Conservation (phyloP, 1,140 invertebrate genomes). For the Leptopilina clavipes region DNA sequence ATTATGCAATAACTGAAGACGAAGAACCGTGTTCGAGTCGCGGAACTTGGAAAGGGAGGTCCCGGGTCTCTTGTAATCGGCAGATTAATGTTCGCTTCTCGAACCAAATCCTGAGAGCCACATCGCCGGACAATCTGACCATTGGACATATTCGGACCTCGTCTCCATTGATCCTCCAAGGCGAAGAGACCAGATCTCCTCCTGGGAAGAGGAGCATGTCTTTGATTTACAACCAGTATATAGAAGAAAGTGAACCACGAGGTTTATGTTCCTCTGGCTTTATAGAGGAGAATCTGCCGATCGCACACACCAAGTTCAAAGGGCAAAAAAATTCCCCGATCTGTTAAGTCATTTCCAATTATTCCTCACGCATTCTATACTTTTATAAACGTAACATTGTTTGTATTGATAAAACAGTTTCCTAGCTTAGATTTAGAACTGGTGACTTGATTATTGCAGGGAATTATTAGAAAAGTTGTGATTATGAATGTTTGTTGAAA, state of each 20-base stretch:
- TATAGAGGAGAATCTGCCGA: conserved; percentile 42
- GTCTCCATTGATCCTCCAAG: conserved; percentile 37
- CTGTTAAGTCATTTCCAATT: conserved; percentile 1
- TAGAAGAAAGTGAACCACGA: conserved; percentile 49
- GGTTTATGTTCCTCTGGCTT: conserved; percentile 48
- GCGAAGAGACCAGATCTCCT: conserved; percentile 49
- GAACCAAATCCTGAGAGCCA: conserved; percentile 58
- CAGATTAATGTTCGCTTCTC: conserved; percentile 71
- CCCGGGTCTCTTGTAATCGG: conserved; percentile 71
- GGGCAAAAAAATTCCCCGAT: conserved; percentile 2
- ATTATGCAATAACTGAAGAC: conserved; percentile 70
- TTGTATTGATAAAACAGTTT: too few species aligned
- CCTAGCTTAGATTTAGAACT: too few species aligned
- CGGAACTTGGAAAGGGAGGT: conserved; percentile 71
- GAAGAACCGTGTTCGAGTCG: conserved; percentile 66
- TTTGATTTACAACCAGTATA: conserved; percentile 52
- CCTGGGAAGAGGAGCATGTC: conserved; percentile 31
- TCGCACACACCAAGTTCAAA: conserved; percentile 34
- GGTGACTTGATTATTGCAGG: too few species aligned
- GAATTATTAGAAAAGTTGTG: too few species aligned
- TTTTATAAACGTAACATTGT: too few species aligned
- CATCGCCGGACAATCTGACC: conserved; percentile 52
- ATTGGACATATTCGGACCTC: conserved; percentile 60
- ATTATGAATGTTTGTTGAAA: too few species aligned
- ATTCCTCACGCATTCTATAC: background rate